Conservation (phyloP, 2,113 vertebrate species). For the Xiphophorus couchianus region DNA sequence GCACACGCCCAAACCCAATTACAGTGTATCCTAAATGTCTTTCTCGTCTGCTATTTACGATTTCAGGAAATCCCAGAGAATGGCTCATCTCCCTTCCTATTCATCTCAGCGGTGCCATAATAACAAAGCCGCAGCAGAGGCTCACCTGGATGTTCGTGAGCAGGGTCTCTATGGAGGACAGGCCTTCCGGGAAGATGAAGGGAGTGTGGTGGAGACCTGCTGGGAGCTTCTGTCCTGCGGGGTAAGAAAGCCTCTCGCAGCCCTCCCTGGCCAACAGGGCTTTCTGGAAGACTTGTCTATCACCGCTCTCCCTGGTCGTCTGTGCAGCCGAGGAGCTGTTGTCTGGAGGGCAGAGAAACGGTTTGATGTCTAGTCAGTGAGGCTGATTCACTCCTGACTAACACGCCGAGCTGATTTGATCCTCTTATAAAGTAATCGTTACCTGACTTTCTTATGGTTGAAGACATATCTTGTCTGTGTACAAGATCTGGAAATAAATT, state of each 20-base stretch:
- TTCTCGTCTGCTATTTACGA: slow-evolving; percentile 57
- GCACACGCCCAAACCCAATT: slow-evolving; percentile 68
- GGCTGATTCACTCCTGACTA: slow-evolving; percentile 21
- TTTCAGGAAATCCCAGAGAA: slow-evolving; percentile 70
- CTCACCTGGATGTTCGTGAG: slow-evolving; percentile 99
- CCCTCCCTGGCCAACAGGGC: slow-evolving; percentile 82
- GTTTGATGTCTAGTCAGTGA: slow-evolving; percentile 29
- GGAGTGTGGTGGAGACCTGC: slow-evolving; percentile 91
- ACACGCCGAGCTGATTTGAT: neutral
- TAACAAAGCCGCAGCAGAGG: slow-evolving; percentile 67
- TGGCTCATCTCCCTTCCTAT: slow-evolving; percentile 60
- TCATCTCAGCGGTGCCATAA: slow-evolving; percentile 62
- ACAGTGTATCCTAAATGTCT: slow-evolving; percentile 62
- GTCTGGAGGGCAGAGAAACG: slow-evolving; percentile 80
- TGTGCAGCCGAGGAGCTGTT: slow-evolving; percentile 89
- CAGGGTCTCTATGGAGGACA: slow-evolving; percentile 99
- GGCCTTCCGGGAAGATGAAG: slow-evolving; percentile 97
- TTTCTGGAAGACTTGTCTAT: slow-evolving; percentile 74
- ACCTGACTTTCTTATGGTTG: too few species aligned
- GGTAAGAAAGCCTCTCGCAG: slow-evolving; percentile 92
- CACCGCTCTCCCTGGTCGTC: slow-evolving; percentile 89
- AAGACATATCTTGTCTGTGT: neutral
- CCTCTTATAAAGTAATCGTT: neutral
- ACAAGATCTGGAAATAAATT: neutral
- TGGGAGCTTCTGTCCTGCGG: slow-evolving; percentile 89